Evolutionary conservation across 2,888 invertebrate genomes (phyloP).

Genomic region (Protonemura montana): DNA sequence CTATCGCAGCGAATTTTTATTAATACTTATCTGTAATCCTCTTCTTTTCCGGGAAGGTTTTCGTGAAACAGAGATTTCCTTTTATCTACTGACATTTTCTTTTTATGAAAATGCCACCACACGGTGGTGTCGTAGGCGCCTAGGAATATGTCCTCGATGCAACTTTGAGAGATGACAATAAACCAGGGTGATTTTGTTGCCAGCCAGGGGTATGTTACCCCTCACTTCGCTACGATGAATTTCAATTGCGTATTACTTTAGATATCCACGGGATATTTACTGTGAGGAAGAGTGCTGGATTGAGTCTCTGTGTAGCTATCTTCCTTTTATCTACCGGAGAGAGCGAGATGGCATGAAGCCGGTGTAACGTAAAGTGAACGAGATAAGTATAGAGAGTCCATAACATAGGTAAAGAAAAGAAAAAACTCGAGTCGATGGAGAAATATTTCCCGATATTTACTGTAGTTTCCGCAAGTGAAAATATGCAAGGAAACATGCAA

Average conservation of each 20-base stretch:
- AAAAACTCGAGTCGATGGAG: too few relatives aligned
- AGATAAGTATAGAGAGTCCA: not conserved
- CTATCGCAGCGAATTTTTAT: conserved; percentile 38
- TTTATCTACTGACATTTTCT: not conserved
- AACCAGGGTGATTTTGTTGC: not conserved
- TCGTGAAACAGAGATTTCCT: conserved; percentile 30
- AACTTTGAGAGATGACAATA: not conserved
- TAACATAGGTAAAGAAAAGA: not conserved
- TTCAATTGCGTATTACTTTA: conserved; percentile 28
- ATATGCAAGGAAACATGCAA: too few relatives aligned
- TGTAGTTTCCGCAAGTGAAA: too few relatives aligned
- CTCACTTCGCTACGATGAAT: conserved; percentile 18
- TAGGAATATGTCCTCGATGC: not conserved
- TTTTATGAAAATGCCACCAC: not conserved
- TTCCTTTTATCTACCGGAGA: not conserved
- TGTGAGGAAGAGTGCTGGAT: conserved; percentile 16
- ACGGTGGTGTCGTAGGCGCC: not conserved
- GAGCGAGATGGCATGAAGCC: not conserved
- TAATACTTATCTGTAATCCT: conserved; percentile 50
- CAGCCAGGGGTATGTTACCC: not conserved
- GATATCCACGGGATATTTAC: conserved; percentile 36
- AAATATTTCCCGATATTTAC: too few relatives aligned
- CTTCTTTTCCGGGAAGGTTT: conserved; percentile 39
- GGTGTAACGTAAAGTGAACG: not conserved
- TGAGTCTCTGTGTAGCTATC: not conserved